Percentiles rank a stretch among this genome's conserved stretches.
phyloP scores from a whole-genome alignment of 2,797 vertebrate genomes.

The Orestias chungarensis region DNA sequence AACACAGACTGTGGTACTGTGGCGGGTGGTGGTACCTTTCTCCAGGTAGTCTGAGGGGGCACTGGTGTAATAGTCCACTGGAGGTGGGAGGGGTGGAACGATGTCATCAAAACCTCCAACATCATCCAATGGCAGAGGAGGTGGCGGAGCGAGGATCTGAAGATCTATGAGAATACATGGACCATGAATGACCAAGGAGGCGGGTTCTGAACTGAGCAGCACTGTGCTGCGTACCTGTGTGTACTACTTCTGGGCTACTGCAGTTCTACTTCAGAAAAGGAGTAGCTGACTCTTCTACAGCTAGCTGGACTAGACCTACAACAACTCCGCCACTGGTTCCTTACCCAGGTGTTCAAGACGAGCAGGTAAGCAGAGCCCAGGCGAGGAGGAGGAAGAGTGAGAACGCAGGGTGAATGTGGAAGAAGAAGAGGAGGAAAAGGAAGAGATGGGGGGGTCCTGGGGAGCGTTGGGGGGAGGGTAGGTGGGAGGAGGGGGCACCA shows the following conservation, averaged over 20 bases:
- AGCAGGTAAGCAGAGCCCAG: conserved; percentile 70
- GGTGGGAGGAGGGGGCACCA: conserved; percentile 73
- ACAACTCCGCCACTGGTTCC: conserved; percentile 6
- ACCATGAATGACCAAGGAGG: conserved; percentile 25
- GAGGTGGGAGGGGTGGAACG: conserved; percentile 73
- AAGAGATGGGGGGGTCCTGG: not conserved
- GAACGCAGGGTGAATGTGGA: not conserved
- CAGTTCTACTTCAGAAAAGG: not conserved
- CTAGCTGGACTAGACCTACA: not conserved
- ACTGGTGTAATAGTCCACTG: conserved; percentile 65
- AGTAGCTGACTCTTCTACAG: not conserved
- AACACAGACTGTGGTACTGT: not conserved
- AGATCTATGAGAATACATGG: conserved; percentile 60
- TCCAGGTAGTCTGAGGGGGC: conserved; percentile 65
- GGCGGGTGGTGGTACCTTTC: conserved; percentile 60
- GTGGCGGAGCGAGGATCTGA: conserved; percentile 67
- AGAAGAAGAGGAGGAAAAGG: not conserved
- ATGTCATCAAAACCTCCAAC: conserved; percentile 54
- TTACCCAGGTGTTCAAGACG: conserved; percentile 80
- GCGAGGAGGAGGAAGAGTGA: conserved; percentile 40
- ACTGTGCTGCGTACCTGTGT: not conserved
- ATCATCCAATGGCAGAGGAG: conserved; percentile 52
- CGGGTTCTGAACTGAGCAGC: not conserved
- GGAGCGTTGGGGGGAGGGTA: conserved; percentile 62
- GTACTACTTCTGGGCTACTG: not conserved